Base-by-base conservation (phyloP, 37 sponge, comb jelly and placozoan genomes). In the Ianthella basta region DNA sequence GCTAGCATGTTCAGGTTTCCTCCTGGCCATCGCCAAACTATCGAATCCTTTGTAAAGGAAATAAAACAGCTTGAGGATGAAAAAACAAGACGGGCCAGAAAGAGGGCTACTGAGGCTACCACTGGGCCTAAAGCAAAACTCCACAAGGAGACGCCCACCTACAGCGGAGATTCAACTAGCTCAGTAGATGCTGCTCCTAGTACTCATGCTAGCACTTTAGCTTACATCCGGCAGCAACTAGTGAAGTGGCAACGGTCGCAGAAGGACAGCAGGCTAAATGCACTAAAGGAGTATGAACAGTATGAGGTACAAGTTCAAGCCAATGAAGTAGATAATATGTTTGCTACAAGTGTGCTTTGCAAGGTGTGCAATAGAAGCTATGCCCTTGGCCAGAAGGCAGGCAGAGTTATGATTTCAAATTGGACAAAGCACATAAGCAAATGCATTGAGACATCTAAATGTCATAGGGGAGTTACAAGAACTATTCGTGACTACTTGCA, bases 401-500 rank as follows among this genome's bases (percentile, higher is more conserved):
- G 60, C 5, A 2, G 25, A 39, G 29, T 34, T 57, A 19, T 74
- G 50, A 79, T 86, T 32, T 79, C 86, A 4, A 86, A 86, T 39
- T 86, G 86, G 86, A 67, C 80, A 37, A 24, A 59, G 24, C 86
- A 86, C 57, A 40, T 86, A 61, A 61, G 12, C 64, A 61, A 61
- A 61, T 61, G 64, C 64, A 61, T 61, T 61, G 10, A 61, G 64
- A 61, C 64, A 2, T 61, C 64, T 61, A 61, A 61, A 10, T 61
- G 64, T 13, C 64, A 61, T 27, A 8, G 50, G 8, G 64, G 64
- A 27, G 64, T 61, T 61, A 61, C 64, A 61, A 61, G 64, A 10
- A 61, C 64, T 61, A 61, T 61, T 61, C 4, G 64, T 10, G 12
- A 61, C 12, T 61, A 61, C 14, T 61, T 61, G 64, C 64, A 61